phyloP scores from a whole-genome alignment of 2,888 invertebrate species.

The Drosophila lutescens region DNA sequence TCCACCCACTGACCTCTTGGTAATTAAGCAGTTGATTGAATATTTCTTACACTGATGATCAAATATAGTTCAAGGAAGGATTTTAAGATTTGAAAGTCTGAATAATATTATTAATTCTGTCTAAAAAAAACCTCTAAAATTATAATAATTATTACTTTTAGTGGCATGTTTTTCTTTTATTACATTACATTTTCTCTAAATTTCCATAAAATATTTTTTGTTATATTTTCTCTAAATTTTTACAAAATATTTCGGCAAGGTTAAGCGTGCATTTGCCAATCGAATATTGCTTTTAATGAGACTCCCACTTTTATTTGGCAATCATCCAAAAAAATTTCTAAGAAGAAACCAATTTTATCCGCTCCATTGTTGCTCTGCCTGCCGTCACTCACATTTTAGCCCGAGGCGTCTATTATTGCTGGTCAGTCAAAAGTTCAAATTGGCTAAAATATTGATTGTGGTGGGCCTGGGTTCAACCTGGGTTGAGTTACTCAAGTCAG shows the following conservation, averaged over 20 bases:
- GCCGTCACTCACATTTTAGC: background rate
- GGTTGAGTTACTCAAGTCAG: slow-evolving; percentile 31
- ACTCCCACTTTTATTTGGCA: slow-evolving; percentile 7
- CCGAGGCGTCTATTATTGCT: slow-evolving; percentile 30
- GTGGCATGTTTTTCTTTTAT: no score
- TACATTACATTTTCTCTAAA: no score
- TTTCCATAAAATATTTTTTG: no score
- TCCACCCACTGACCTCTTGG: slow-evolving; percentile 24
- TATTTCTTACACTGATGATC: background rate
- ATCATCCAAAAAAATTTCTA: slow-evolving; percentile 16
- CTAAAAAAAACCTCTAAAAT: no score
- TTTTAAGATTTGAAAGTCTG: background rate
- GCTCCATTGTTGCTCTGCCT: slow-evolving; percentile 16
- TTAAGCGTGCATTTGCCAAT: slow-evolving; percentile 15
- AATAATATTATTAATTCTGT: no score
- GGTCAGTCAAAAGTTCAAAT: slow-evolving; percentile 33
- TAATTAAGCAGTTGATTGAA: slow-evolving; percentile 30
- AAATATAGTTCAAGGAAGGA: background rate
- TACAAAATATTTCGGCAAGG: background rate
- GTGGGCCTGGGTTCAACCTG: slow-evolving; percentile 35
- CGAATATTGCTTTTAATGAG: slow-evolving; percentile 8
- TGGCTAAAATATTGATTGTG: slow-evolving; percentile 36
- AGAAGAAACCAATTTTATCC: slow-evolving; percentile 8
- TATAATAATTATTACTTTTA: no score
- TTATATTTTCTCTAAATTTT: background rate